Conservation (phyloP, 2,888 invertebrate species). For the Athalia rosae region DNA sequence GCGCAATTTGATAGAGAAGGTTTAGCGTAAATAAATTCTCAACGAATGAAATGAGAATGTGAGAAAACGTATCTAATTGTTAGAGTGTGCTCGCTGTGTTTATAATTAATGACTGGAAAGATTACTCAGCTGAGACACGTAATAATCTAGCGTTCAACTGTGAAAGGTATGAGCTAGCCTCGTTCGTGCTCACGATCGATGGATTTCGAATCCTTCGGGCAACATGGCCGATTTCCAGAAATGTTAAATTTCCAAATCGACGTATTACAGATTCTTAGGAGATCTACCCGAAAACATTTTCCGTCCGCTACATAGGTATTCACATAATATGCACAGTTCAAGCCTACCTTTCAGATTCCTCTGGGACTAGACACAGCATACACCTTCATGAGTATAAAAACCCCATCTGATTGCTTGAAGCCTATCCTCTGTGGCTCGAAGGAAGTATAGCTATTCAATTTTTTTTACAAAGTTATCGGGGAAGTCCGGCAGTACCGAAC, state of each 20-base stretch:
- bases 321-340: no score
- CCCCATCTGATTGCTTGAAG: no score
- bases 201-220: conserved; percentile 32
- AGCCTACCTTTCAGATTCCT: no score
- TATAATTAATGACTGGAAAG: conserved; percentile 36
- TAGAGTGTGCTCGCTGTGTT: conserved; percentile 19
- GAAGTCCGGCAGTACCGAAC: no score
- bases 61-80: conserved; percentile 29
- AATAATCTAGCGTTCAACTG: conserved; percentile 38
- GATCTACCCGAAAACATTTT: conserved; percentile 39
- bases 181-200: conserved; percentile 32
- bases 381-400: no score
- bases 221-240: not conserved
- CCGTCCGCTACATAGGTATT: not conserved
- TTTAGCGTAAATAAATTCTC: conserved; percentile 24
- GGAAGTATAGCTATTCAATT: no score
- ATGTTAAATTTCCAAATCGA: not conserved
- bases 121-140: conserved; percentile 42
- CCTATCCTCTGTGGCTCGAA: no score
- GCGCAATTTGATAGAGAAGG: not conserved
- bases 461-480: no score
- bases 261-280: no score
- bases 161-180: conserved; percentile 43
- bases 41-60: conserved; percentile 24
- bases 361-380: no score